A percentile compares a stretch with the other conserved stretches of the same genome.
Conservation (phyloP, 64 coral and sea anemone genomes). For the Porites australiensis region DNA sequence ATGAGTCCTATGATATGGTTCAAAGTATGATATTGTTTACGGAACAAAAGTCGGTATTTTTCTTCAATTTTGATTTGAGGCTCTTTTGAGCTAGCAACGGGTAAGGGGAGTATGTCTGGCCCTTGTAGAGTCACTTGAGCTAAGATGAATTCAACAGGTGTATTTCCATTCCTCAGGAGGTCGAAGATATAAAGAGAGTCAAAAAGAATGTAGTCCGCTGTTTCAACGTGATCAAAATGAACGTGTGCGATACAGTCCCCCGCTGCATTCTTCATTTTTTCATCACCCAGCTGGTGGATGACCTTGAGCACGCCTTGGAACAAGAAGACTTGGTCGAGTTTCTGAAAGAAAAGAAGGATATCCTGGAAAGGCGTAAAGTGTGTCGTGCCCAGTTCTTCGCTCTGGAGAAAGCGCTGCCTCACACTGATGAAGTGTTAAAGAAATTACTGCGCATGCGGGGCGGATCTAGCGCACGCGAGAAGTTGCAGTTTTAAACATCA, state of each 20-base stretch:
- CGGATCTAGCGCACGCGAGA: neutral
- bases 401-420: constrained; percentile 56
- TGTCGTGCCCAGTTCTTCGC: constrained; percentile 16
- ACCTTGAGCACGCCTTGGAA: constrained; percentile 63
- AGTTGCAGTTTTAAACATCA: neutral
- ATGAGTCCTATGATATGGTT: too few relatives aligned
- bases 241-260: constrained; percentile 79
- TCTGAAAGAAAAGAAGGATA: constrained; percentile 66
- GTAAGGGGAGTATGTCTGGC: too few relatives aligned
- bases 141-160: neutral
- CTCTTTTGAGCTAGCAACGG: too few relatives aligned
- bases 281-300: constrained; percentile 75
- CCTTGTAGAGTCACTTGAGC: neutral
- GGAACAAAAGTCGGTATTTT: neutral
- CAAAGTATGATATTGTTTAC: too few relatives aligned
- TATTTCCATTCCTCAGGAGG: constrained; percentile 33
- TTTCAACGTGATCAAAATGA: constrained; percentile 84
- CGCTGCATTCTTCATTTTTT: constrained; percentile 90
- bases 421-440: constrained; percentile 19
- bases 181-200: constrained; percentile 62
- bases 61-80: neutral
- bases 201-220: constrained; percentile 85
- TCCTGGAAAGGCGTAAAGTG: constrained; percentile 36
- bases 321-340: constrained; percentile 54
- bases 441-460: constrained; percentile 63